phyloP scores from a whole-genome alignment of 30 jellyfish, hydroid and myxozoan genomes.

The Hydra vulgaris region DNA sequence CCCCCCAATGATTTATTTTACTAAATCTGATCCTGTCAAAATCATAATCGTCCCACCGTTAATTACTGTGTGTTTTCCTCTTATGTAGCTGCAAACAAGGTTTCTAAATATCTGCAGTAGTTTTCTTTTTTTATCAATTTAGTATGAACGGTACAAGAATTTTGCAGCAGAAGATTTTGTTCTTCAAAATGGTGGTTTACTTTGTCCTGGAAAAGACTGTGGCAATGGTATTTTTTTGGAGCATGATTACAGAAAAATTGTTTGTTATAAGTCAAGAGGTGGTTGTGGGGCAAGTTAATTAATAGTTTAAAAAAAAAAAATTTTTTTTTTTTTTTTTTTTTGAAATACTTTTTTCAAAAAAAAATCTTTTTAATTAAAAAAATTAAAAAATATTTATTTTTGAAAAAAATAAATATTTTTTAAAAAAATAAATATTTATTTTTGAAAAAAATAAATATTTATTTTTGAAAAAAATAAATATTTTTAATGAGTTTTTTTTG shows the following conservation, averaged over 20 bases:
- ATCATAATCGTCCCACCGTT: too few relatives aligned
- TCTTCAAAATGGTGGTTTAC: conserved; percentile 81
- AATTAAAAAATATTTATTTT: too few relatives aligned
- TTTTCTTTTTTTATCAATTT: not conserved
- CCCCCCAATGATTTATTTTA: too few relatives aligned
- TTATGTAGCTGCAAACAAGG: too few relatives aligned
- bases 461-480: too few relatives aligned
- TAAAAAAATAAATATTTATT: too few relatives aligned
- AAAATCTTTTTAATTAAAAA: not conserved
- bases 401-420: too few relatives aligned
- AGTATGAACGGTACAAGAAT: conserved; percentile 67
- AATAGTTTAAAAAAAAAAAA: too few relatives aligned
- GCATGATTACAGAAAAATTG: conserved; percentile 29
- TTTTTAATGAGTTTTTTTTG: not conserved
- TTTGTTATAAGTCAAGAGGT: conserved; percentile 44
- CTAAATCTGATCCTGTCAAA: too few relatives aligned
- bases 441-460: too few relatives aligned
- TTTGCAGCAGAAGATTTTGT: conserved; percentile 82
- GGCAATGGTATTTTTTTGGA: conserved; percentile 67
- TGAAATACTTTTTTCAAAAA: not conserved
- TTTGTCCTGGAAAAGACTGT: conserved; percentile 83
- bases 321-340: not conserved
- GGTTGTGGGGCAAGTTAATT: conserved; percentile 68
- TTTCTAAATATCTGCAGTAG: not conserved
- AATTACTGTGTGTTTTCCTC: too few relatives aligned